Evolutionary conservation across 1,140 invertebrate species (phyloP), one percentile per base, ranked within the genome.

Genomic region (Macrosteles quadrilineatus): DNA sequence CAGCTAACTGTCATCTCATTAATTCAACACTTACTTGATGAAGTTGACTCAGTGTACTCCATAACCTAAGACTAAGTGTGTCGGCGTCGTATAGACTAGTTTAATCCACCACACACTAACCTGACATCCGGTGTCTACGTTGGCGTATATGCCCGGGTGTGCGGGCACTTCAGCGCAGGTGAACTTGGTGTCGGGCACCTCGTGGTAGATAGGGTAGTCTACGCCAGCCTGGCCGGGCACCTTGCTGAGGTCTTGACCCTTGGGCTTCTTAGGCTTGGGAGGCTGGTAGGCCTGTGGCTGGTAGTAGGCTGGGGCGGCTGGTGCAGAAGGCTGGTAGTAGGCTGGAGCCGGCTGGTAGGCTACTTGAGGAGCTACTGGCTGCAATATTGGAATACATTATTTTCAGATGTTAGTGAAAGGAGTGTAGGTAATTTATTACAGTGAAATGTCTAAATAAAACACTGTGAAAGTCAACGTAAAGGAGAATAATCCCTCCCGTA

Each of bases 121-220:
- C 85, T 95, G 92, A 75, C 92, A 94, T 64, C 90, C 91, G 69
- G 92, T 92, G 81, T 94, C 92, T 0, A 93, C 87, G 75, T 94
- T 92, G 12, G 92, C 92, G 76, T 94, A 95, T 87, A 94, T 94
- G 71, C 92, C 92, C 50, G 91, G 91, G 64, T 87, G 83, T 17
- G 86, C 86, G 1, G 91, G 91, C 47, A 93, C 91, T 70, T 88
- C 81, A 47, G 85, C 83, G 76, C 92, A 94, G 12, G 87, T 87
- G 81, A 94, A 94, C 71, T 84, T 85, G n/a, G 92, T 94, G 23
- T 86, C 83, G 0, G 92, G 92, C 2, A 93, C 87, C 11, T 80
- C 78, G 76, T 91, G 90, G 78, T 88, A 93, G 36, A 92, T 83
- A 0, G 92, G 92, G 81, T 87, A 94, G 78, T 93, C 91, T 0